A percentile compares a stretch with the other conserved stretches of the same genome.
phyloP scores from a whole-genome alignment of 1,140 invertebrate genomes.

The Agrypnia vestita region DNA sequence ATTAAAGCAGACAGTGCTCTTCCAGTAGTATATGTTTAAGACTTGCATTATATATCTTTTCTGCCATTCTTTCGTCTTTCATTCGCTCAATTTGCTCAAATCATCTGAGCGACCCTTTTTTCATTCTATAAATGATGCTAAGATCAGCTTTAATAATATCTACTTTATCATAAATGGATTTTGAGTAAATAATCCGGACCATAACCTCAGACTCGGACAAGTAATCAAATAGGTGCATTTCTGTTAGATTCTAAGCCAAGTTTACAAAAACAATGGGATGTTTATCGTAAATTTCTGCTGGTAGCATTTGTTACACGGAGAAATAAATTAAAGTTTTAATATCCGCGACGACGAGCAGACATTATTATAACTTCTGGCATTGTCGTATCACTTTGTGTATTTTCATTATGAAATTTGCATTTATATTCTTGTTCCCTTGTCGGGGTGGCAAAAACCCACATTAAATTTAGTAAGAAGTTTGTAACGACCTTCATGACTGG shows the following conservation, averaged over 20 bases:
- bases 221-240: neutral
- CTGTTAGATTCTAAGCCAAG: too few species aligned
- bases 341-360: constrained; percentile 16
- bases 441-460: constrained; percentile 44
- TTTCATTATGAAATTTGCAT: constrained; percentile 49
- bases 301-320: neutral
- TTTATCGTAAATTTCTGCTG: constrained; percentile 2
- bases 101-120: too few species aligned
- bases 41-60: too few species aligned
- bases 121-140: too few species aligned
- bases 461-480: constrained; percentile 43
- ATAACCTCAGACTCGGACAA: neutral
- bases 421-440: constrained; percentile 49
- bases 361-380: constrained; percentile 33
- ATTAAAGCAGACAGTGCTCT: too few species aligned
- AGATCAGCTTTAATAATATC: too few species aligned
- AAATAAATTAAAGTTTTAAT: constrained; percentile 40
- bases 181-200: too few species aligned
- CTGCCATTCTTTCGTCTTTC: too few species aligned
- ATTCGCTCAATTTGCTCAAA: too few species aligned
- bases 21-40: too few species aligned
- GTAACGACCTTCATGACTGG: constrained; percentile 34
- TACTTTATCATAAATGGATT: too few species aligned
- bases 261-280: neutral
- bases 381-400: constrained; percentile 34